Base-by-base conservation (phyloP, 2,797 vertebrate genomes). In the Hydrocynus forskahlii region DNA sequence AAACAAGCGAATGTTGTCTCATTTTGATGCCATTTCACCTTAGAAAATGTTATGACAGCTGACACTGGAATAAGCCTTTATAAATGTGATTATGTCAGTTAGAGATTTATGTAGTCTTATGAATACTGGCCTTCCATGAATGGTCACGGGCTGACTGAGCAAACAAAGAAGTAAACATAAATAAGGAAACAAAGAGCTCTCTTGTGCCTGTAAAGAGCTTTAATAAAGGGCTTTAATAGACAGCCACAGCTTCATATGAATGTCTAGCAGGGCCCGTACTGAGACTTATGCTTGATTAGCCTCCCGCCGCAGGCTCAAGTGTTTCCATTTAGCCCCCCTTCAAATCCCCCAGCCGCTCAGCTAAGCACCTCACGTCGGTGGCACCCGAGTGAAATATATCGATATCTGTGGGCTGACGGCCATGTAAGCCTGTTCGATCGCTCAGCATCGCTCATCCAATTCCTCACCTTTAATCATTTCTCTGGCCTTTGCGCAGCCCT, bases 381-480 rank as follows among this genome's bases (percentile, higher is more conserved):
- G 73, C 78, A 81, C 80, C 83, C 77, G 82, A 88, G 86, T 91
- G 87, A 92, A 91, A 93, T 88, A 87, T 87, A 91, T 92, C 87
- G 90, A 91, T 91, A 93, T 88, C 87, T 91, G 81, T 83, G 85
- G 82, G 85, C 89, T 89, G 89, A 91, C 89, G 89, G 90, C 88
- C 81, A 50, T 89, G 92, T 91, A 91, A 93, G 87, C 87, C 88
- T 50, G 82, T 93, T 94, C 88, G 88, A 93, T 93, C 89, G 86
- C 23, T 76, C 86, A 66, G 85, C 80, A 77, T 88, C 87, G 75
- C 78, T 82, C 83, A 89, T 85, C 83, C 89, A 86, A 89, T 92
- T 89, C 86, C 86, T 92, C 90, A 91, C 89, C 88, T 91, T 92
- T 92, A 91, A 90, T 93, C 87, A 88, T 92, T 88, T 87, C 87